These are phyloP conservation scores for Lobophora halterata DNA, from an alignment of 2,888 invertebrate species.

Conservation along the genomic window DNA sequence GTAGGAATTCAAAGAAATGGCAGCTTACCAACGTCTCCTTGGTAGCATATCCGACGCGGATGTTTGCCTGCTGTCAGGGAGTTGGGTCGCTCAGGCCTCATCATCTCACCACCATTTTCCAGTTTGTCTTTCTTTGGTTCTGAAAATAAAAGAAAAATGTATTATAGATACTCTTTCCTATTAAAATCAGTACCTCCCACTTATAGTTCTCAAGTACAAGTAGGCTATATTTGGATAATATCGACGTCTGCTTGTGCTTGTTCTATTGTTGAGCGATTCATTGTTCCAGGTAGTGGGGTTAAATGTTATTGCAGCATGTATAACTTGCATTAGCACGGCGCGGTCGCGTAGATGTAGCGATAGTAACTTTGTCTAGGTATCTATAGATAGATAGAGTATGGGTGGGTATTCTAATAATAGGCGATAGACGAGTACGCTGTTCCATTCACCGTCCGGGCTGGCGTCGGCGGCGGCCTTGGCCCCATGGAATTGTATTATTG, in stretches of 20 bases:
- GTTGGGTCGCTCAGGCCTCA: conserved; percentile 89
- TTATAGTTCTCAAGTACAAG: not conserved
- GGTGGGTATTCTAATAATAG: conserved; percentile 59
- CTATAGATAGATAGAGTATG: conserved; percentile 27
- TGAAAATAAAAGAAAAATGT: conserved; percentile 74
- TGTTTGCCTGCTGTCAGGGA: conserved; percentile 88
- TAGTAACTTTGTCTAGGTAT: conserved; percentile 7
- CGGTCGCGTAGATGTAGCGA: conserved; percentile 1
- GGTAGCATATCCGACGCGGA: conserved; percentile 90
- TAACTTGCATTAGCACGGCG: conserved; percentile 2
- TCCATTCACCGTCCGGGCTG: conserved; percentile 58
- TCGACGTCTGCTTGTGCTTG: not conserved
- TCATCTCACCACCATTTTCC: conserved; percentile 83
- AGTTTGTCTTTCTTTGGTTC: conserved; percentile 97
- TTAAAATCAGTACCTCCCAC: not conserved
- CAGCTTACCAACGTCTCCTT: conserved; percentile 83
- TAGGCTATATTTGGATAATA: conserved; percentile 2
- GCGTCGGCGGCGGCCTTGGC: conserved; percentile 61
- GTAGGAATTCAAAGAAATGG: not conserved
- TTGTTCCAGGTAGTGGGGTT: conserved; percentile 3
- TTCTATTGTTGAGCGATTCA: conserved; percentile 5
- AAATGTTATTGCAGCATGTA: conserved; percentile 3
- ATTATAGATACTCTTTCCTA: conserved; percentile 14
- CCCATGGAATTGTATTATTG: conserved; percentile 59
- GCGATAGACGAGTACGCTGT: conserved; percentile 58